Base-by-base conservation (phyloP, 2,113 vertebrate genomes). In the Neoarius graeffei region DNA sequence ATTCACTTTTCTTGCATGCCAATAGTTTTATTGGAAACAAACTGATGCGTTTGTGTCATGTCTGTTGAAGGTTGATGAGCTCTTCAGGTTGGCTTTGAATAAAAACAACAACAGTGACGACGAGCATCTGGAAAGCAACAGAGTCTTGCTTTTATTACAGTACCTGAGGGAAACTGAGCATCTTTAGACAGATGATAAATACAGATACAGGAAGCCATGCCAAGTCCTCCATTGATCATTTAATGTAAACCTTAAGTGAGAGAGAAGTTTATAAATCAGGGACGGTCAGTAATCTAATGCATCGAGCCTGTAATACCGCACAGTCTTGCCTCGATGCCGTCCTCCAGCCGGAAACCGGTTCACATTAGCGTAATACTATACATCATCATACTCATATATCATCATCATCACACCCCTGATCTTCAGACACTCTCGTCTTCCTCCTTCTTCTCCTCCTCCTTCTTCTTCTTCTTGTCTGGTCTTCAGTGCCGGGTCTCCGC, bases 1-100 rank as follows among this genome's bases (percentile, higher is more conserved):
- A 56, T 15, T 50, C 9, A 13, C 69, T 57, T 81, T 90, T 84
- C 88, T 82, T 91, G 89, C 85, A 88, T 83, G 88, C 74, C 62
- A 48, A 25, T 23, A 30, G 42, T 67, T 85, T 42, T 27, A 60
- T 84, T 77, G 35, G 20, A 73, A 81, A 87, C 54, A 81, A 87
- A 76, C 67, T 87, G 82, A 85, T 87, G 87, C 74, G 86, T 77
- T 89, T 87, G 57, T 86, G 76, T 67, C 59, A 69, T 83, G 73
- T 48, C 19, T 77, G 84, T 71, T 20, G n/a, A 50, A 77, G 82
- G 86, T 30, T 66, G 35, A 25, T 27, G 69, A 88, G 85, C 56
- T 88, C 42, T 85, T 82, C 8, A 42, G 88, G 76, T 67, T 19
- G 48, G 69, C 85, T 86, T 83, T 77, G 81, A 91, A 88, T 90